Conservation (phyloP, 2,113 vertebrate genomes). For the Charadrius vociferus region DNA sequence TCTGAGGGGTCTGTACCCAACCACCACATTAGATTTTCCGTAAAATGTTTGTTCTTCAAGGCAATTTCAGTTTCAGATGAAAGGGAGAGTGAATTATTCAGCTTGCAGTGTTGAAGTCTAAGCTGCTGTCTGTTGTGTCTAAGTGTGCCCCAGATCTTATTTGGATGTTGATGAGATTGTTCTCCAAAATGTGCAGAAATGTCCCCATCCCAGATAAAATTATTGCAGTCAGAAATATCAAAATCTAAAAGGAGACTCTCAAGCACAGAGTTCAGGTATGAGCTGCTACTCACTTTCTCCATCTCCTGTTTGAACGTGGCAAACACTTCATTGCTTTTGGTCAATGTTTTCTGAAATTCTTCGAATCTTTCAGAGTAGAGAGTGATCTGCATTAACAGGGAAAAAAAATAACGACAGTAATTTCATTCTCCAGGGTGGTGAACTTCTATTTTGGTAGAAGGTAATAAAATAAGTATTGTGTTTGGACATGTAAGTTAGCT, state of each 20-base stretch:
- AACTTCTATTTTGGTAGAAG: neutral
- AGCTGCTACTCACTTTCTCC: slow-evolving; percentile 86
- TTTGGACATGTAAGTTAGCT: neutral
- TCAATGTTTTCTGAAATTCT: slow-evolving; percentile 92
- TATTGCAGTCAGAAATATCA: neutral
- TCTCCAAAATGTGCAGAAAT: slow-evolving; percentile 11
- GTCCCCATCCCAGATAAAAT: neutral
- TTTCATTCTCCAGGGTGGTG: neutral
- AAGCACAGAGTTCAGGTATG: neutral
- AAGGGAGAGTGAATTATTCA: neutral
- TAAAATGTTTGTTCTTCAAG: neutral
- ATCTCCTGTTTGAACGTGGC: slow-evolving; percentile 93
- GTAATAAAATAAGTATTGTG: neutral
- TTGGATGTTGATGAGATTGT: neutral
- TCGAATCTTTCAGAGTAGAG: slow-evolving; percentile 96
- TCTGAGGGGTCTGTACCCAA: neutral
- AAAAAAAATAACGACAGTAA: neutral
- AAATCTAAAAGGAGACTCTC: slow-evolving; percentile 7
- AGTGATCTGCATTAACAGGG: slow-evolving; percentile 80
- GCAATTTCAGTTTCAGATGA: neutral
- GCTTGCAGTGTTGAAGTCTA: neutral
- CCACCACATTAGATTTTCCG: neutral
- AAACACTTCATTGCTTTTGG: slow-evolving; percentile 97
- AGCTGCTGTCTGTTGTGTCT: neutral
- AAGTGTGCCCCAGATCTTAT: neutral